Evolutionary conservation across 2,888 invertebrate genomes (phyloP).

Genomic region (Machimus atricapillus): DNA sequence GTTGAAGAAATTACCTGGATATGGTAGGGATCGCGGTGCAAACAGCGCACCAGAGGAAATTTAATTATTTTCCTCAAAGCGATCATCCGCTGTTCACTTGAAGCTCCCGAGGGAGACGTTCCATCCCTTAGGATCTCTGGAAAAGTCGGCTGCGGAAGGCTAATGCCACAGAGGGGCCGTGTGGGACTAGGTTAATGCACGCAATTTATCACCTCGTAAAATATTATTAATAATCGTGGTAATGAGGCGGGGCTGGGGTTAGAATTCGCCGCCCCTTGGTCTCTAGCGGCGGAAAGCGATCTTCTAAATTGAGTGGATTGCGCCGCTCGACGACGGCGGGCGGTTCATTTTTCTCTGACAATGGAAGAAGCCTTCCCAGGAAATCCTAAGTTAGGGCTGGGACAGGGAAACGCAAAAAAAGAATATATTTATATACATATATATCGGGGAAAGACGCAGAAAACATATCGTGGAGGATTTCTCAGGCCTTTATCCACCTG

Average conservation of each 20-base stretch:
- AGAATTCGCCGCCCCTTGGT: not conserved
- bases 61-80: not conserved
- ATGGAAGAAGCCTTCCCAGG: not conserved
- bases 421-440: not conserved
- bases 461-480: not conserved
- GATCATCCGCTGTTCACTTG: not conserved
- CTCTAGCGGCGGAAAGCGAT: not conserved
- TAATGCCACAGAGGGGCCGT: not conserved
- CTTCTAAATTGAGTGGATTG: not conserved
- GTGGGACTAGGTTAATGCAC: not conserved
- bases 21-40: not conserved
- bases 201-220: not conserved
- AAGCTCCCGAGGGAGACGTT: not conserved
- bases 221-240: not conserved
- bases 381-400: not conserved
- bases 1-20: not conserved
- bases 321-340: not conserved
- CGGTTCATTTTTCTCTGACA: not conserved
- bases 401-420: not conserved
- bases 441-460: not conserved
- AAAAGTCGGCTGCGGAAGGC: not conserved
- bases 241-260: not conserved
- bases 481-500: slow-evolving; percentile 5
- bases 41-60: not conserved
- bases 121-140: not conserved